Evolutionary conservation across 2,888 invertebrate species (phyloP).

Genomic region (Colostygia pectinataria): DNA sequence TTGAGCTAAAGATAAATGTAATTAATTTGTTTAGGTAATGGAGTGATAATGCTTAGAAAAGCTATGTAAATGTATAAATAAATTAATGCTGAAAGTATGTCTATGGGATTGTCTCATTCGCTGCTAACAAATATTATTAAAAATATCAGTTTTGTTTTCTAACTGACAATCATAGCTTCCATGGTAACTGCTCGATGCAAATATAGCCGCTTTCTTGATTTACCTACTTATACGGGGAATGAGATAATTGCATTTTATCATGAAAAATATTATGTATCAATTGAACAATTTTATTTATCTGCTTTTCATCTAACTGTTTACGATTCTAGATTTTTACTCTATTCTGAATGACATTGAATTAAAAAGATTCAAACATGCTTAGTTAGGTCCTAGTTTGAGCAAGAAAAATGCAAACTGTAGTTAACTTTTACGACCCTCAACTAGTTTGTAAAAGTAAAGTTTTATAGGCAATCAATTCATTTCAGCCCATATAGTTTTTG

Average conservation of each 20-base stretch:
- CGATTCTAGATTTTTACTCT: conserved; percentile 67
- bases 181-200: conserved; percentile 15
- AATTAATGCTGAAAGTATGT: conserved; percentile 67
- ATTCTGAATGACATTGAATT: conserved; percentile 32
- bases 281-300: conserved; percentile 72
- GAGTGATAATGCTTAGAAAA: conserved; percentile 68
- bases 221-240: conserved; percentile 53
- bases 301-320: conserved; percentile 72
- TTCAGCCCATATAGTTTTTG: too few species aligned
- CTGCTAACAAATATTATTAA: conserved; percentile 41
- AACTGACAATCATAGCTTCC: not conserved
- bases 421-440: too few species aligned
- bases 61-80: conserved; percentile 78
- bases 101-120: conserved; percentile 57
- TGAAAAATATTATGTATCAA: conserved; percentile 62
- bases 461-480: too few species aligned
- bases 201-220: conserved; percentile 21
- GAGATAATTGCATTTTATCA: conserved; percentile 61
- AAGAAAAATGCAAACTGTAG: too few species aligned
- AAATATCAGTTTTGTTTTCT: conserved; percentile 4
- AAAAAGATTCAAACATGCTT: too few species aligned
- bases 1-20: conserved; percentile 59
- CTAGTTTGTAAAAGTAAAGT: too few species aligned
- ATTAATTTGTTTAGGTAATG: conserved; percentile 64
- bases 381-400: too few species aligned